Evolutionary conservation across 2,888 invertebrate genomes (phyloP), one percentile per base, ranked within the genome.

Genomic region (Busseola fusca): DNA sequence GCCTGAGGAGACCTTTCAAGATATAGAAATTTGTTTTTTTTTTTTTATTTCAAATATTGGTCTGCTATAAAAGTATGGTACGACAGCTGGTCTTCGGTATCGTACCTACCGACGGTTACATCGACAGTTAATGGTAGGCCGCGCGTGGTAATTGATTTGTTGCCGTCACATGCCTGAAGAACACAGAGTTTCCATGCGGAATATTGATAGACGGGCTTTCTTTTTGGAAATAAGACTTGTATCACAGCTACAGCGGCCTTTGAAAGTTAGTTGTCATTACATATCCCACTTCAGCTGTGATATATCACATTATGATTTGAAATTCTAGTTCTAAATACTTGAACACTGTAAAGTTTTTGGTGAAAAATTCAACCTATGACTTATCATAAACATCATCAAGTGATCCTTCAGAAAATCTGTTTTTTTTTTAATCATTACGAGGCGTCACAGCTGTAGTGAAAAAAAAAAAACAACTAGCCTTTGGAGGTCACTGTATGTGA

Each of bases 91-190:
- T 34, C 50, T 80, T 69, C 63, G 66, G 65, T 25, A 6, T 27
- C 1, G 25, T 16, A 16, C 14, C 25, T 12, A 25, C 18, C 4
- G 14, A 34, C 40, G 54, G 5, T 42, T n/a, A 54, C 9, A 52
- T 60, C 45, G 42, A 66, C 59, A 45, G 40, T 76, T 74, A 78
- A 65, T 70, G 85, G 74, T 84, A 76, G 67, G 37, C 57, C 45
- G 75, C 59, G 65, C 81, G 48, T 67, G 68, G 37, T 78, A 74
- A 84, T 83, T 78, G 76, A 68, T 73, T 76, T 69, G 80, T 64
- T 76, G 60, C 60, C 54, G 57, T 45, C 48, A 52, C 50, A 34
- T 63, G 74, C 52, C 21, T 64, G 57, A 54, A 60, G 37, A 64
- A n/a, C 58, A 30, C 40, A 64, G n/a, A 59, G 30, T 64, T 63